Base-by-base conservation (phyloP, 2,888 invertebrate genomes). In the Quadroppia sp. region DNA sequence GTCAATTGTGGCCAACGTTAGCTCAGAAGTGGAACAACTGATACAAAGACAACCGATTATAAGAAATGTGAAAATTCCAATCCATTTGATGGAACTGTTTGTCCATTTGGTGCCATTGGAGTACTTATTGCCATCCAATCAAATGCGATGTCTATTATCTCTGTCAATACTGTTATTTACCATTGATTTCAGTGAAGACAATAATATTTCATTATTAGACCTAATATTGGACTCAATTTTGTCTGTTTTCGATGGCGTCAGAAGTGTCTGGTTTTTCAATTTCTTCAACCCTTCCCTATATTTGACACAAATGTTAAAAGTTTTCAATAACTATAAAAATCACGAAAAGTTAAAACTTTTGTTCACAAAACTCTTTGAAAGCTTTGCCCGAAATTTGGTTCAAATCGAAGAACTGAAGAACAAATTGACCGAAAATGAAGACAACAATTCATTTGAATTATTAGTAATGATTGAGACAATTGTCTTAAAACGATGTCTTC, bases 181-280 rank as follows among this genome's bases (percentile, higher is more conserved):
- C 13, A 59, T 59, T 25, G 70, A 73, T 28, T 40, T 17, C 3
- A 69, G 32, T 42, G 42, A 69, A 15, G 1, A 13, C 9, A 20
- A 30, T 11, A 15, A 69, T 40, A 17, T 42, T n/a, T 28, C 42
- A 20, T 30, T 59, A 25, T 6, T 20, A 1, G 20, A 23, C 11
- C n/a, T 42, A 28, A 64, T 56, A 20, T 70, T 56, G 23, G 7
- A 32, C 15, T 59, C 71, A 70, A 74, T 71, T 36, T 20, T 56
- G 17, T 53, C 56, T 30, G 25, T 74, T 23, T 71, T 61, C 40
- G 48, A 53, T 30, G 61, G 64, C 23, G 71, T 53, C 15, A 42
- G 74, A 23, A 72, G 48, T 73, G 53, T 74, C 36, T 74, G 74
- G 74, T 50, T 74, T 7, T 74, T 74, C 42, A 50, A 45, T 56